These are phyloP conservation scores for Florisuga fusca DNA, from an alignment of 2,797 vertebrate genomes.

Conservation along the genomic window DNA sequence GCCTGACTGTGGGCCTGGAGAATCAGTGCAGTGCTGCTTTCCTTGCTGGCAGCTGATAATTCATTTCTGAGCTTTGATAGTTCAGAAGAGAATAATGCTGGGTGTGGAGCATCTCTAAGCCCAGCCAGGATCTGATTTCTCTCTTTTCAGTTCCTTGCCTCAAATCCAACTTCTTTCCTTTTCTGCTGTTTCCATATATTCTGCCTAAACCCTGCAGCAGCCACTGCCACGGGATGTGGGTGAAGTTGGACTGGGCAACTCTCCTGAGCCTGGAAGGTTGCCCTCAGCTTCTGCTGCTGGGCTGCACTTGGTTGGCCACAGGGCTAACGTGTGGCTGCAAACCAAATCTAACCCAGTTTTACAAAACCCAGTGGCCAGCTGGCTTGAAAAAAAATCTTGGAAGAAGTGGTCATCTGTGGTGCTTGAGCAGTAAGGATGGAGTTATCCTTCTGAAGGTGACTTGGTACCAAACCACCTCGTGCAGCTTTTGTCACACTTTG, in stretches of 20 bases:
- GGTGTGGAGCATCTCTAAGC: background rate
- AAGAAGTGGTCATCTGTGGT: rapidly evolving
- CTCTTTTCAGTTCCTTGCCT: background rate
- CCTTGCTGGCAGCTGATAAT: background rate
- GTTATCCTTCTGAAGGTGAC: background rate
- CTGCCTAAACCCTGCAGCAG: background rate
- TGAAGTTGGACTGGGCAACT: background rate
- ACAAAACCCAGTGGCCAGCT: background rate
- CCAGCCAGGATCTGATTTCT: background rate
- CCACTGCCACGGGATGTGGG: background rate
- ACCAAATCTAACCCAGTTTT: background rate
- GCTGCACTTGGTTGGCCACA: background rate
- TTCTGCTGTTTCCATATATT: background rate
- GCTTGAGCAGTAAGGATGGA: background rate
- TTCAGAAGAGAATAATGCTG: background rate
- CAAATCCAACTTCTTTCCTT: background rate
- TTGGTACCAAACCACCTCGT: rapidly evolving
- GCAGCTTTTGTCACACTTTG: background rate
- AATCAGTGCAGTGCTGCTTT: background rate
- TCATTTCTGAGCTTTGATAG: background rate
- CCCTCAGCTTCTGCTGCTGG: background rate
- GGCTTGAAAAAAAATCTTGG: background rate
- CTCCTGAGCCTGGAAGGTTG: slow-evolving; percentile 6
- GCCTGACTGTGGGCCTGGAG: background rate
- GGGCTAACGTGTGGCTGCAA: background rate